Evolutionary conservation across 2,888 invertebrate species (phyloP), one percentile per base, ranked within the genome.

Genomic region (Osmoderma eremita): DNA sequence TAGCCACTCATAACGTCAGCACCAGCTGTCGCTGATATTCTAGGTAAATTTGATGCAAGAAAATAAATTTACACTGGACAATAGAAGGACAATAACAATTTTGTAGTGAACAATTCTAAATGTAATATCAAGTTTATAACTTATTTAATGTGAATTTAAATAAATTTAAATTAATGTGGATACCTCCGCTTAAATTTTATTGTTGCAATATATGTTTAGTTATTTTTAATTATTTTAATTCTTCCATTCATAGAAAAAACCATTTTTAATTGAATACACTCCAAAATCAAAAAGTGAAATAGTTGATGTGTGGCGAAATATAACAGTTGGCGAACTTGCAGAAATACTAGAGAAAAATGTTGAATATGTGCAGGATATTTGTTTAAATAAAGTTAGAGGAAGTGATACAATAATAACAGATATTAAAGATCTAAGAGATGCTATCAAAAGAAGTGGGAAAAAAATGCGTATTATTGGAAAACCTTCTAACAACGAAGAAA

Each of bases 311-410:
- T 94, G 94, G 93, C 83, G 87, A 50, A 87, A 91, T 75, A 95
- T 96, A 87, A 93, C 93, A 0, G 90, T 95, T 0, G 78, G 80
- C 22, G 91, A 96, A 75, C 79, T 97, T 64, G 91, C 94, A 0
- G 77, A 84, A 53, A 85, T 88, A 0, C 77, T 92, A 30, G 81
- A 85, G 2, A 88, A 88, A 78, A 85, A 90, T 78, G 76, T 90
- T 70, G 89, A 91, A 88, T 83, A 82, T 77, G 76, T 81, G 17
- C 73, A 72, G 39, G 78, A 82, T 45, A 67, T 82, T 66, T 81
- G 81, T 72, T 70, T 80, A 41, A 78, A 79, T 71, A 72, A 77
- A 73, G 69, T 79, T 53, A 71, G 68, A 24, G 73, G 73, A 10
- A 75, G 75, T 1, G 72, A 78, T 62, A 75, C 75, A 4, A 67